phyloP scores from a whole-genome alignment of 2,797 vertebrate genomes.

The Enteromius fasciolatus region DNA sequence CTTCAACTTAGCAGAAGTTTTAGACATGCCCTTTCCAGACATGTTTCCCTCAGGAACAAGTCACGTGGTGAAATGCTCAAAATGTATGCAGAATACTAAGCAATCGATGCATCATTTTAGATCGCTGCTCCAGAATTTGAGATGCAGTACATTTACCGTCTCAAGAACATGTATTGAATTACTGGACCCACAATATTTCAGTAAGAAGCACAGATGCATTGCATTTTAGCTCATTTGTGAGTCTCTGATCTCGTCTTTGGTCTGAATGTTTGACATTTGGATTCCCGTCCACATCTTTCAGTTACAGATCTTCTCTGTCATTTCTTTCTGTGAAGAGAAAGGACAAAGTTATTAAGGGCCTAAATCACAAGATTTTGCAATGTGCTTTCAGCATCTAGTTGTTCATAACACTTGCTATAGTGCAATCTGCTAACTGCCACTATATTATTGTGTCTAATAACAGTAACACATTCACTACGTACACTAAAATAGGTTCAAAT shows the following conservation, averaged over 20 bases:
- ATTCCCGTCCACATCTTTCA: constrained; percentile 69
- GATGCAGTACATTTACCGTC: background rate
- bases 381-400: background rate
- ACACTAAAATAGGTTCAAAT: background rate
- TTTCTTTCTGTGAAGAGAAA: constrained; percentile 86
- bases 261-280: constrained; percentile 46
- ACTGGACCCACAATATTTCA: constrained; percentile 7
- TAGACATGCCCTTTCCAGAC: constrained; percentile 28
- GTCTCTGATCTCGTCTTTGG: background rate
- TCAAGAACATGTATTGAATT: background rate
- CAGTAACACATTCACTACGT: background rate
- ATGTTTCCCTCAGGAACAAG: background rate
- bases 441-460: background rate
- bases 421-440: background rate
- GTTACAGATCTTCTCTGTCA: constrained; percentile 96
- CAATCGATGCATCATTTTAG: background rate
- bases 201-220: background rate
- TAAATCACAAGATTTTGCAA: background rate
- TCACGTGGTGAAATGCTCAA: background rate
- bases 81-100: constrained; percentile 1
- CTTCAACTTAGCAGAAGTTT: constrained; percentile 20
- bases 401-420: background rate
- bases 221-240: background rate
- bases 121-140: constrained; percentile 15
- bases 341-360: constrained; percentile 8